Base-by-base conservation (phyloP, 2,113 vertebrate genomes). In the Brienomyrus longianalis region DNA sequence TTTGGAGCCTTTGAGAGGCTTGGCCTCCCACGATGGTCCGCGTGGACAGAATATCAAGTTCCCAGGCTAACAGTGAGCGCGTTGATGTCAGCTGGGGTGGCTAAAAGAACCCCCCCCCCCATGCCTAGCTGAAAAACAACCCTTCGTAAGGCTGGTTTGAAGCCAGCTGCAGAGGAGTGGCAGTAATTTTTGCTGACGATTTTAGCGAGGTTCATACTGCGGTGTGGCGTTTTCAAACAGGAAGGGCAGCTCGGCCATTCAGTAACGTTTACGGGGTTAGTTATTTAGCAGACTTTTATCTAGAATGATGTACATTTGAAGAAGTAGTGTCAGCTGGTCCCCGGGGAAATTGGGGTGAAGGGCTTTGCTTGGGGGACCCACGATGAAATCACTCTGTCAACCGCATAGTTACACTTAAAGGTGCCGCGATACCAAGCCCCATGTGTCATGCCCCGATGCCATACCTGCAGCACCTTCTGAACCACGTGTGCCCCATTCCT, bases 1-100 rank as follows among this genome's bases (percentile, higher is more conserved):
- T 80, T 80, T 80, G 31, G 74, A 70, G 74, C 74, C 35, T 39
- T 80, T 80, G 35, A 80, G 74, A 80, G 74, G 31, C 74, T 80
- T 13, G 35, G 74, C 35, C 74, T 80, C 74, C 88, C 48, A 23
- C 48, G 27, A 80, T 2, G 7, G 15, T 21, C 17, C 52, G 45
- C 70, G 66, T 88, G 87, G 87, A 70, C 87, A 48, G 39, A 62
- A 66, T 88, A 35, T 70, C 19, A 48, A 51, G 62, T 51, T 80
- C 74, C 66, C 6, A 23, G 23, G 59, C 59, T n/a, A 45, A 62
- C 86, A 7, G 52, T 59, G 35, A 43, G 35, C 27, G 45, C n/a
- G 43, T 48, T 88, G 86, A 35, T 54, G 47, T 83, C 23, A 48
- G 83, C 45, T 45, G 23, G 19, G 59, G 23, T 23, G 23, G 59